Evolutionary conservation across 2,797 vertebrate species (phyloP).

Genomic region (Gallinago nigripennis): DNA sequence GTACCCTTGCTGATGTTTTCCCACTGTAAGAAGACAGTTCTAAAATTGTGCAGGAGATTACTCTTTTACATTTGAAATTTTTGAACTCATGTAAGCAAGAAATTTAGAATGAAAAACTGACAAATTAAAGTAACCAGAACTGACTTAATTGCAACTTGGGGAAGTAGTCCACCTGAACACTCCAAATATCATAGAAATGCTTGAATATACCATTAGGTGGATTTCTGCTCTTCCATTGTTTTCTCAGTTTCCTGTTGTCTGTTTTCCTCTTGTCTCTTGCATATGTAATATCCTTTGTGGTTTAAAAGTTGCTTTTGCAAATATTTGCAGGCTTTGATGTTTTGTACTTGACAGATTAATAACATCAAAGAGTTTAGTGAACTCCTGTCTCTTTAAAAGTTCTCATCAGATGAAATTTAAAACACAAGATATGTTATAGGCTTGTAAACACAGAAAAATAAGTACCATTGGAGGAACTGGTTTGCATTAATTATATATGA

Average conservation of each 20-base stretch:
- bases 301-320: conserved; percentile 38
- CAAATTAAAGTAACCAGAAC: background rate
- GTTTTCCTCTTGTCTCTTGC: background rate
- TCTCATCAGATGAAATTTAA: background rate
- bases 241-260: background rate
- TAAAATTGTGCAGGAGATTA: background rate
- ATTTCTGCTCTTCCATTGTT: background rate
- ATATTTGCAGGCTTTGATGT: conserved; percentile 26
- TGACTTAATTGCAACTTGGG: background rate
- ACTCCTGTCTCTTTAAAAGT: conserved; percentile 5
- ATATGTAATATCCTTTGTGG: conserved; percentile 17
- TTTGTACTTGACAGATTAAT: conserved; percentile 43
- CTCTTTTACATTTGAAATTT: background rate
- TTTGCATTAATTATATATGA: background rate
- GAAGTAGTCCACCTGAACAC: background rate
- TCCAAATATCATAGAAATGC: background rate
- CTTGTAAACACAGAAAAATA: background rate
- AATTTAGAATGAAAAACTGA: background rate
- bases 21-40: background rate
- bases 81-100: background rate
- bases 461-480: background rate
- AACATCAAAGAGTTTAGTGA: conserved; percentile 36
- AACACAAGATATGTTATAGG: background rate
- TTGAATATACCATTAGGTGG: background rate
- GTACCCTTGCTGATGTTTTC: background rate